Conservation (phyloP, 2,113 vertebrate genomes). For the Pseudorectes ferrugineus region DNA sequence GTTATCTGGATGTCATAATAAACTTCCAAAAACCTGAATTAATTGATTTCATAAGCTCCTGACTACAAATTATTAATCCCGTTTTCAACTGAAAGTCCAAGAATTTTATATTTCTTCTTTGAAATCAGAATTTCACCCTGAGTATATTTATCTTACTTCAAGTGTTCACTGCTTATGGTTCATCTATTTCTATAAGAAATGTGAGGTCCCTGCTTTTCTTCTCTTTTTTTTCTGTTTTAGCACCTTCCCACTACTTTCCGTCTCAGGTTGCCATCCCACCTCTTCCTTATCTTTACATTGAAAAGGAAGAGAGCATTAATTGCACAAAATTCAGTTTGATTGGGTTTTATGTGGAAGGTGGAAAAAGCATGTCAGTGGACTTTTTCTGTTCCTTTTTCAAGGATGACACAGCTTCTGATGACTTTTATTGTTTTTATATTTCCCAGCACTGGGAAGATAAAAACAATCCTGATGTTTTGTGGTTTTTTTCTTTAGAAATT, state of each 20-base stretch:
- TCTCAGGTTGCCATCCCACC: not conserved
- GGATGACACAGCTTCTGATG: not conserved
- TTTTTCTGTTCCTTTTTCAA: not conserved
- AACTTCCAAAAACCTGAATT: not conserved
- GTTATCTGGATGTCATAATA: not conserved
- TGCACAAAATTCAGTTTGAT: not conserved
- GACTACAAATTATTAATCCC: not conserved
- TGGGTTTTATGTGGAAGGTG: not conserved
- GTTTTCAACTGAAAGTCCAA: not conserved
- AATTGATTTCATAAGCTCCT: not conserved
- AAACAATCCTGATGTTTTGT: not conserved
- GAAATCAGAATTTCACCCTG: not conserved
- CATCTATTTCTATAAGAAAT: not conserved
- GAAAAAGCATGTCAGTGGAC: not conserved
- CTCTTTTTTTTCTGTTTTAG: not conserved
- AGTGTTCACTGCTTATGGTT: not conserved
- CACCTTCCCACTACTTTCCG: not conserved
- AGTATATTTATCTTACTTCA: not conserved
- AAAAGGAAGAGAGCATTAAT: not conserved
- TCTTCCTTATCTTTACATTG: not conserved
- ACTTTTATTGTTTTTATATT: not conserved
- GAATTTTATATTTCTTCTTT: not conserved
- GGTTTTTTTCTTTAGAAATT: not conserved
- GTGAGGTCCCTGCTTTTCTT: not conserved
- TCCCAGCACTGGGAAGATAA: not conserved